Conservation (phyloP, 2,797 vertebrate species). For the Caiman crocodilus region DNA sequence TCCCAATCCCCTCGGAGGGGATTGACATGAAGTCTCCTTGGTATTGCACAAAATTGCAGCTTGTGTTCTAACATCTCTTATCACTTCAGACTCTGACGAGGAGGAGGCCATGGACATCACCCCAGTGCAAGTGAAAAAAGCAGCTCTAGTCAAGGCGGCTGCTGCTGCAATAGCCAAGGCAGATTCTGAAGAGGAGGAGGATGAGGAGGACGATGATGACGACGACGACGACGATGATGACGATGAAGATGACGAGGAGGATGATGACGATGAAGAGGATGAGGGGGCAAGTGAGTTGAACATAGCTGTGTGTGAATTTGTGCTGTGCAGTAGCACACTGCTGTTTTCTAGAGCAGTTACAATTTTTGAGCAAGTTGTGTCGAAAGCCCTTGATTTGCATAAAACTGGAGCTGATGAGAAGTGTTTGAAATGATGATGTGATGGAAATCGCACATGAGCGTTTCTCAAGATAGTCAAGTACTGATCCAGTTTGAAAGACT, state of each 20-base stretch:
- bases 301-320: not conserved
- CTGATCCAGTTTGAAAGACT: not conserved
- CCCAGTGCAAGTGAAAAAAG: conserved; percentile 89
- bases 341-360: not conserved
- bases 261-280: conserved; percentile 81
- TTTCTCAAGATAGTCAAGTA: not conserved
- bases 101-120: conserved; percentile 92
- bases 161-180: conserved; percentile 84
- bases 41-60: not conserved
- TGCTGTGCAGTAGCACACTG: not conserved
- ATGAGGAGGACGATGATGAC: conserved; percentile 90
- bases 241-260: conserved; percentile 83
- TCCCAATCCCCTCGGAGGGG: not conserved
- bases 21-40: accelerated
- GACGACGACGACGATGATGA: conserved; percentile 90
- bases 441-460: not conserved
- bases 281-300: conserved; percentile 75
- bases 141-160: conserved; percentile 86
- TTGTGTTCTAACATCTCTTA: accelerated
- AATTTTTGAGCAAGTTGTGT: not conserved
- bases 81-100: conserved; percentile 89
- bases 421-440: not conserved
- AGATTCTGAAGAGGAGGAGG: conserved; percentile 90
- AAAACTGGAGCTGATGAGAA: not conserved
- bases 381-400: accelerated